Percentiles rank a stretch among this genome's conserved stretches.
Evolutionary conservation across 1,140 invertebrate species (phyloP).

Genomic region (Drosophila nebulosa): DNA sequence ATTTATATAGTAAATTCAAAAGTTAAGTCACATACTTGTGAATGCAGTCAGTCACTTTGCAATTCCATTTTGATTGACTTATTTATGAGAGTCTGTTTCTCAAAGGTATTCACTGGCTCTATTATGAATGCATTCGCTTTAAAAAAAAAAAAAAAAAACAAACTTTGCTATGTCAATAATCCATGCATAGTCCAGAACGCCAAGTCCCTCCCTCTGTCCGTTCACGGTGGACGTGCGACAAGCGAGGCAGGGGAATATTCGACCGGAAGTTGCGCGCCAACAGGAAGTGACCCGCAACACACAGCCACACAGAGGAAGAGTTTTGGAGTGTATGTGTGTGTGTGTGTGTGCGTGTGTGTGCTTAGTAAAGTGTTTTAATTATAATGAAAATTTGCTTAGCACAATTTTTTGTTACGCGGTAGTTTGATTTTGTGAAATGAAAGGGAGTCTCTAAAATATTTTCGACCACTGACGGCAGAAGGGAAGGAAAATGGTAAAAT

Average conservation of each 20-base stretch:
- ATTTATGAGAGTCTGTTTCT: neutral
- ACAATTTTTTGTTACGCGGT: conserved; percentile 55
- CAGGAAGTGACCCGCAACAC: conserved; percentile 54
- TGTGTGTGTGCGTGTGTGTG: conserved; percentile 14
- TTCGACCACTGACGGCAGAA: no score
- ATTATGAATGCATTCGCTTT: neutral
- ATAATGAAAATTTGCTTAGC: conserved; percentile 60
- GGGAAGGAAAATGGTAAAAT: conserved; percentile 16
- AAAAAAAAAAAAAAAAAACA: no score
- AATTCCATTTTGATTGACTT: conserved; percentile 1
- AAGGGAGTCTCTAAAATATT: no score
- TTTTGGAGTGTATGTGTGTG: conserved; percentile 2
- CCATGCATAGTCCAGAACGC: conserved; percentile 42
- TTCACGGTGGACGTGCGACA: neutral
- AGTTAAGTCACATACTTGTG: neutral
- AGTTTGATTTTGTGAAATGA: neutral
- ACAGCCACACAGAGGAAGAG: neutral
- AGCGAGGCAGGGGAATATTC: neutral
- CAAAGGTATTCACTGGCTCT: neutral
- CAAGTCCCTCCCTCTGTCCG: neutral
- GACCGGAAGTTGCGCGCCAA: conserved; percentile 59
- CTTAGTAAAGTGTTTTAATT: conserved; percentile 72
- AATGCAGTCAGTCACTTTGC: neutral
- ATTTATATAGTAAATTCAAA: no score
- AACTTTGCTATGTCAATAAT: conserved; percentile 9